These are phyloP conservation scores for Petrosia ficiformis DNA, from an alignment of 37 sponge, comb jelly and placozoan genomes.

Conservation along the genomic window DNA sequence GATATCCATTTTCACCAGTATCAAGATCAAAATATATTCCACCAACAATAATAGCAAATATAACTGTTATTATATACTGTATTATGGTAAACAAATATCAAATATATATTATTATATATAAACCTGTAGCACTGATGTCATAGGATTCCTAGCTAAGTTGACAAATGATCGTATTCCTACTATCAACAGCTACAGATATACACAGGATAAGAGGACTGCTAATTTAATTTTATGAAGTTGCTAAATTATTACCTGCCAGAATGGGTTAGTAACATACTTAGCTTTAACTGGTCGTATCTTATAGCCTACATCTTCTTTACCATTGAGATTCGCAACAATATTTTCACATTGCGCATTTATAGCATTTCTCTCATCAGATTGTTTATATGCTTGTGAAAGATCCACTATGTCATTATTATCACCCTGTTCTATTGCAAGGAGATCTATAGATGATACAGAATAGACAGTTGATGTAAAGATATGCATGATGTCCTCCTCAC, in stretches of 20 bases:
- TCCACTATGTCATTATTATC: not conserved
- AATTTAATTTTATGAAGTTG: not conserved
- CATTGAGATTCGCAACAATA: not conserved
- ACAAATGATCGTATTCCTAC: not conserved
- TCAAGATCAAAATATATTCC: slow-evolving; percentile 52
- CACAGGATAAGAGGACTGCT: not conserved
- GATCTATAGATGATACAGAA: not conserved
- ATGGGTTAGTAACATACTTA: slow-evolving; percentile 37
- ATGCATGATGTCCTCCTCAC: not conserved
- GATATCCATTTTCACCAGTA: not conserved
- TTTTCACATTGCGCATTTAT: not conserved
- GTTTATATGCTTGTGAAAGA: not conserved
- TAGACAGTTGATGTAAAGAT: not conserved
- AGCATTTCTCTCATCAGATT: too few species aligned
- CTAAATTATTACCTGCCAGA: slow-evolving; percentile 72
- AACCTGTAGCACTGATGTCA: slow-evolving; percentile 11
- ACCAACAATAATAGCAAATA: slow-evolving; percentile 65
- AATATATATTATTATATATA: not conserved
- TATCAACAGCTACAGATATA: not conserved
- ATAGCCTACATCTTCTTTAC: too few species aligned
- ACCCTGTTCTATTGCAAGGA: not conserved
- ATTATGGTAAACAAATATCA: not conserved
- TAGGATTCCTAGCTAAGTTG: slow-evolving; percentile 15
- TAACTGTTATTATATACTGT: slow-evolving; percentile 35
- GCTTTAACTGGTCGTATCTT: too few species aligned